Evolutionary conservation across 1,140 invertebrate genomes (phyloP), one percentile per base, ranked within the genome.

Genomic region (Geopemphigus sp.): DNA sequence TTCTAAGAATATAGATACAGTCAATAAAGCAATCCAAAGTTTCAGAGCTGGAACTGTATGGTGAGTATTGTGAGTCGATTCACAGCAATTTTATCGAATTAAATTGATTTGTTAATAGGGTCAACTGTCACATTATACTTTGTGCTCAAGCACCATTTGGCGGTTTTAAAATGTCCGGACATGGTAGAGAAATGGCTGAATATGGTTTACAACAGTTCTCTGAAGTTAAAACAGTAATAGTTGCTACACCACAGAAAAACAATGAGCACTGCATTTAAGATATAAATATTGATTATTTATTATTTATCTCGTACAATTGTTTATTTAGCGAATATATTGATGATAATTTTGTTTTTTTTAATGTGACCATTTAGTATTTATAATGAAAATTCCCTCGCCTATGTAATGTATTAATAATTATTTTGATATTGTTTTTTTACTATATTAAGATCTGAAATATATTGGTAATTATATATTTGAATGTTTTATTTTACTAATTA

Each of bases 121-220:
- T 98, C 0, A 98, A 98, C 85, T 93, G 92, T 82, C 98, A 96
- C 86, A 94, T 97, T 86, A 89, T 89, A 0, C 89, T 97, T 82
- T 87, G 88, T 81, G 85, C 89, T 70, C 90, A 90, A 86, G 89
- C 91, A 53, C 96, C 97, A 2, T 98, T 99, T 87, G 97, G 97
- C 76, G 97, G 97, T 4, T 98, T 89, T 87, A 97, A 97, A 89
- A 92, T 93, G 88, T 97, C 95, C 26, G 96, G 96, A 14, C 89
- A 95, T 83, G 96, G 96, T 22, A 88, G 97, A 82, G 96, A 98
- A 87, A 90, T 95, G 85, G 94, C 95, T 74, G 91, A 94, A 83
- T 96, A 98, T 86, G 95, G 94, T 29, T 86, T 98, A 39, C 85
- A 92, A 68, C 92, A 92, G 81, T 98, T 98, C 85, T 95, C 94